These are phyloP conservation scores for Caretta caretta DNA, from an alignment of 2,113 vertebrate genomes.

Conservation along the genomic window DNA sequence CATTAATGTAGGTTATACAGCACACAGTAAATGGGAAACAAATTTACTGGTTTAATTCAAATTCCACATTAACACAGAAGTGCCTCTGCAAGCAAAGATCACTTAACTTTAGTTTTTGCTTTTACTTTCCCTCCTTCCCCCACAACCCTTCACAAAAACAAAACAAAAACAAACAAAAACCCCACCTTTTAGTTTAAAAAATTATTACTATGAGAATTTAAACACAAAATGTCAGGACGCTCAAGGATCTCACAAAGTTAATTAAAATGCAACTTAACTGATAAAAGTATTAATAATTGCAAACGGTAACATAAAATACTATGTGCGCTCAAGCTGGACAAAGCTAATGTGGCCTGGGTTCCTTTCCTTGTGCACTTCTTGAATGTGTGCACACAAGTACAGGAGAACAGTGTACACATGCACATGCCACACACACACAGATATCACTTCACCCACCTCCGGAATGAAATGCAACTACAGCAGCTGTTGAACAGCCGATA, in stretches of 20 bases:
- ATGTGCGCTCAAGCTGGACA: background rate
- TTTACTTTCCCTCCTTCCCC: conserved; percentile 28
- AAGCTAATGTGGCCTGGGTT: rapidly evolving
- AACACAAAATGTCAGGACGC: background rate
- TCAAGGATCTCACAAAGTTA: background rate
- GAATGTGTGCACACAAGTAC: background rate
- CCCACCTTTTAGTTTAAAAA: background rate
- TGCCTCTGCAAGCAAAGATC: conserved; percentile 43
- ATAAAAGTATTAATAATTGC: background rate
- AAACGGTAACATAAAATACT: background rate
- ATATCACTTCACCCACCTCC: background rate
- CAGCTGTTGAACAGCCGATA: background rate
- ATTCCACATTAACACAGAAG: conserved; percentile 55
- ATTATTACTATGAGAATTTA: background rate
- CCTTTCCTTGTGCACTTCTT: background rate
- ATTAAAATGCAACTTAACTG: background rate
- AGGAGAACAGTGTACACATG: background rate
- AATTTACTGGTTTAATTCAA: conserved; percentile 51
- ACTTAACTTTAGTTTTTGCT: conserved; percentile 22
- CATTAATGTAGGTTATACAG: conserved; percentile 32
- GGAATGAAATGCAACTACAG: background rate
- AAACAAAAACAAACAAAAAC: too few species aligned
- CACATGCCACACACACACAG: background rate
- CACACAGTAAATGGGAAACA: conserved; percentile 55
- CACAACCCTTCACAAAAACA: background rate